Conservation (phyloP, 2,888 invertebrate genomes). For the Cremastinae sp. region DNA sequence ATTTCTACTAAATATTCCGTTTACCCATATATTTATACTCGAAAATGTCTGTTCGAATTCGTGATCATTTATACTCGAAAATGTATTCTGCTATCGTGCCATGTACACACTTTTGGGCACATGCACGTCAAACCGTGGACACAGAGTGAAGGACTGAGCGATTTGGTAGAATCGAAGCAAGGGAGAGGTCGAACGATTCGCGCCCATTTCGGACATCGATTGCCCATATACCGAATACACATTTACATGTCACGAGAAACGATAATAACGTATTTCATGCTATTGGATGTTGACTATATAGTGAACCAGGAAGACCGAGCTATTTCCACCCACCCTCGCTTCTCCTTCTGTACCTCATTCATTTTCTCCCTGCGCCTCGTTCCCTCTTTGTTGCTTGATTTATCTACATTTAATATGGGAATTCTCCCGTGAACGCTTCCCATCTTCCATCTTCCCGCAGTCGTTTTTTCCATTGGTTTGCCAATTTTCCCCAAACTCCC, state of each 20-base stretch:
- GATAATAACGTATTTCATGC: slow-evolving; percentile 66
- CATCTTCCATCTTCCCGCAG: slow-evolving; percentile 31
- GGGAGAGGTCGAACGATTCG: slow-evolving; percentile 3
- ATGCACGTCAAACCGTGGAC: slow-evolving; percentile 19
- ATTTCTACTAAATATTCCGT: too few relatives aligned
- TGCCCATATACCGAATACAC: slow-evolving; percentile 40
- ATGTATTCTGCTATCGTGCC: neutral
- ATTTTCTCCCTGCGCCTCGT: neutral
- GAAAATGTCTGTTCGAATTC: too few relatives aligned
- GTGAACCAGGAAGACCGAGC: slow-evolving; percentile 41
- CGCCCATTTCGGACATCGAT: slow-evolving; percentile 55
- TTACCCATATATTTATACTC: too few relatives aligned
- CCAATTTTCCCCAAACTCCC: neutral
- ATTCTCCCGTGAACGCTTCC: slow-evolving; percentile 50
- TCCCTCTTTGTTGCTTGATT: slow-evolving; percentile 41
- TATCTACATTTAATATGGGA: slow-evolving; percentile 58
- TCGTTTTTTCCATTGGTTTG: slow-evolving; percentile 42
- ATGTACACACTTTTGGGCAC: neutral
- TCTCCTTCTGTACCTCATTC: too few relatives aligned
- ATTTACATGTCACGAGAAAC: slow-evolving; percentile 26
- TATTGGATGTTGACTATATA: slow-evolving; percentile 48
- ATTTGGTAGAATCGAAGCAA: slow-evolving; percentile 13
- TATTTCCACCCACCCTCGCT: neutral
- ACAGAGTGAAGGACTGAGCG: slow-evolving; percentile 15
- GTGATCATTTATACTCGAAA: too few relatives aligned